Evolutionary conservation across 2,797 vertebrate species (phyloP).

Genomic region (Nothura maculosa): DNA sequence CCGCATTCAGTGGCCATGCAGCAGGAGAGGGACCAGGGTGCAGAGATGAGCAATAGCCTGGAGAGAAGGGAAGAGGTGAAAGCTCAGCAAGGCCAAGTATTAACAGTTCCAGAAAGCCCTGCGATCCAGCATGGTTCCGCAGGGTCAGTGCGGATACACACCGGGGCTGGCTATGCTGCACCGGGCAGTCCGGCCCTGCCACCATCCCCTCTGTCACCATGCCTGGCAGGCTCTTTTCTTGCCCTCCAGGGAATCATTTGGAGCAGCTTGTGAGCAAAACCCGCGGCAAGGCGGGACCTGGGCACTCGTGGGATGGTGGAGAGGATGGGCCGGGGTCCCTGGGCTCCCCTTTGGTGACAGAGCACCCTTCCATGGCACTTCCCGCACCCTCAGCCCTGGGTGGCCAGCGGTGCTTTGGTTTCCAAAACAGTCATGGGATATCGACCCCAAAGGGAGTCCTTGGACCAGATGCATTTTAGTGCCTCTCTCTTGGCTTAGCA

Average conservation of each 20-base stretch:
- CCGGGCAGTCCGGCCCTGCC: too few species aligned
- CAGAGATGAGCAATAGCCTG: too few species aligned
- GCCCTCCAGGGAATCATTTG: too few species aligned
- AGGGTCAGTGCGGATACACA: too few species aligned
- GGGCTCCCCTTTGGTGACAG: not conserved
- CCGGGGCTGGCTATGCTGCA: too few species aligned
- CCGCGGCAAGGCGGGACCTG: too few species aligned
- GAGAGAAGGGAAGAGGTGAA: not conserved
- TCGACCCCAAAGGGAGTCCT: rapidly evolving
- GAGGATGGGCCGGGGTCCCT: not conserved
- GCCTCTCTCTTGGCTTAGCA: not conserved
- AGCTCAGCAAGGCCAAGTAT: not conserved
- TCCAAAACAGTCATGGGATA: not conserved
- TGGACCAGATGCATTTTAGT: rapidly evolving
- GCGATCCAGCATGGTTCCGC: not conserved
- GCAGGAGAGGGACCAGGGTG: too few species aligned
- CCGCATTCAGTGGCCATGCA: too few species aligned
- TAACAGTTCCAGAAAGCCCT: not conserved
- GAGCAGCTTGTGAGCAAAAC: not conserved
- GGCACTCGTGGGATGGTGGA: not conserved
- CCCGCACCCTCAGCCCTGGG: not conserved
- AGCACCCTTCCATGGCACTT: not conserved
- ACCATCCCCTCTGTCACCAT: too few species aligned
- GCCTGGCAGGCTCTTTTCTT: not conserved
- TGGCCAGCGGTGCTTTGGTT: not conserved